phyloP scores from a whole-genome alignment of 2,113 vertebrate species.

The Pedetes capensis region DNA sequence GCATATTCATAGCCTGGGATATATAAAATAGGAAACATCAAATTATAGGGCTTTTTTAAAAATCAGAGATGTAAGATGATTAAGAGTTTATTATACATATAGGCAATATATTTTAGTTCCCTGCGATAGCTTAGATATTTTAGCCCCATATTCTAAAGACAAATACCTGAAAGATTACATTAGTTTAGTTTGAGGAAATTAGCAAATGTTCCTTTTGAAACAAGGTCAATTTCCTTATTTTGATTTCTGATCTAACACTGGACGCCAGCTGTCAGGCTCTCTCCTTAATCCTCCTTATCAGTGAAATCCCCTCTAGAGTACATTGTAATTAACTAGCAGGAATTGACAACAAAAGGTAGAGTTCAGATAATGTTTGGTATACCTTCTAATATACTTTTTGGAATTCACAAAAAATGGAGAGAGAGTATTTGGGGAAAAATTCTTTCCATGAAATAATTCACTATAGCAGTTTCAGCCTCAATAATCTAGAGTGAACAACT shows the following conservation, averaged over 20 bases:
- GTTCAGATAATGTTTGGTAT: neutral
- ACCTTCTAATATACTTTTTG: neutral
- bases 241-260: constrained; percentile 48
- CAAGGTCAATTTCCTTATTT: constrained; percentile 56
- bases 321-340: neutral
- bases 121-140: neutral
- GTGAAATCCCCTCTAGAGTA: constrained; percentile 66
- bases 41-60: neutral
- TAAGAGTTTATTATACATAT: neutral
- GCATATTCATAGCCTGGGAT: neutral
- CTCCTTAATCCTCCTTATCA: constrained; percentile 52
- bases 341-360: neutral
- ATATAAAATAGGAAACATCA: neutral
- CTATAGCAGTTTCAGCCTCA: neutral
- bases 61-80: neutral
- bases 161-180: constrained; percentile 17
- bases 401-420: neutral
- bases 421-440: neutral
- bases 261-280: constrained; percentile 49
- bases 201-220: constrained; percentile 44
- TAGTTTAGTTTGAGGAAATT: constrained; percentile 11
- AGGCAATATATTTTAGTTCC: neutral
- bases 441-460: too few species aligned
- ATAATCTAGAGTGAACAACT: neutral
- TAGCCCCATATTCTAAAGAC: neutral